Base-by-base conservation (phyloP, 2,888 invertebrate species). In the Agapostemon virescens region DNA sequence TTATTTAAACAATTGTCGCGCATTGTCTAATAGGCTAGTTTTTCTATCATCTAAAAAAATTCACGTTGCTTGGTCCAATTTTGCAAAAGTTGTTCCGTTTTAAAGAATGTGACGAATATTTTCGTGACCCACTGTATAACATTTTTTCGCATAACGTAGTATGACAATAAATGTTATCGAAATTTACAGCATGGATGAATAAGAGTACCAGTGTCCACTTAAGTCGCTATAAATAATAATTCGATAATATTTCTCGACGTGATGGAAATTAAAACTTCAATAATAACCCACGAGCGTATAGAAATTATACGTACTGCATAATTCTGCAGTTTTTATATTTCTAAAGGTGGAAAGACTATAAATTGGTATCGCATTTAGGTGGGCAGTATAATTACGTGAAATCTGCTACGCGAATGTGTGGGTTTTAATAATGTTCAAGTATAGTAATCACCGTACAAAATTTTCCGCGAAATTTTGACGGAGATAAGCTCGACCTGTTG, bases 401-500 rank as follows among this genome's bases (percentile, higher is more conserved):
- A 20, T 61, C 17, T 17, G 30, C 26, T 26, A 61, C 7, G 33
- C 3, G 30, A 33, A 20, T 30, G 58, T 11, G 9, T 33, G 30
- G 30, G 20, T 61, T 55, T 55, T 61, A 61, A 33, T 61, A 11
- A 30, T 4, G 20, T 30, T 33, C 33, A 61, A 33, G 61, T 33
- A 33, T 11, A 33, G 33, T 63, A 6, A 23, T 2, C 38, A n/a
- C 1, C 36, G 20, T 33, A 63, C 13, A 23, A 63, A 63, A 36
- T 63, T 36, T 63, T 20, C 38, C 36, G n/a, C 13, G 36, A 63
- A 63, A 63, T 38, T 63, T 38, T 36, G 36, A n/a, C 36, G 38
- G 17, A 63, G 36, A 36, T 26, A 23, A 67, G 58, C 67, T 61
- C 73, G 30, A 67, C 42, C 26, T 17, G 30, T 67, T 45, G 66